Percentiles rank a stretch among this genome's conserved stretches.
Evolutionary conservation across 2,113 vertebrate genomes (phyloP).

Genomic region (Hippocampus abdominalis): DNA sequence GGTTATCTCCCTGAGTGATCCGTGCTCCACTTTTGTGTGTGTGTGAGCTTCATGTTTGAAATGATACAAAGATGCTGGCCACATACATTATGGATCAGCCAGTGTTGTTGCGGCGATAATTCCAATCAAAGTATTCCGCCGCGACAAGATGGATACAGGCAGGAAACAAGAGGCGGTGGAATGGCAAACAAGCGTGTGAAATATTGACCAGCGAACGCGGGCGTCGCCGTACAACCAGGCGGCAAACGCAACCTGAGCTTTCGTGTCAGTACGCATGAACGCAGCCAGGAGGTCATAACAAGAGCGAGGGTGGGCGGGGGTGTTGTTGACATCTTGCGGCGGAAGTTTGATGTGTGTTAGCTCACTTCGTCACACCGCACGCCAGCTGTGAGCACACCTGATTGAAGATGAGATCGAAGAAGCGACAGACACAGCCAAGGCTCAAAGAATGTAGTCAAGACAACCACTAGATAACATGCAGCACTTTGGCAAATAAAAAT

Average conservation of each 20-base stretch:
- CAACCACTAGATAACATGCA: no score
- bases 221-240: not conserved
- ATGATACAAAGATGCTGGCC: conserved; percentile 64
- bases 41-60: conserved; percentile 68
- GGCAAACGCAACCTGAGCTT: conserved; percentile 19
- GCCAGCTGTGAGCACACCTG: not conserved
- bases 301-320: conserved; percentile 22
- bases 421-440: no score
- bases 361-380: not conserved
- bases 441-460: no score
- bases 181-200: conserved; percentile 37
- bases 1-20: no score
- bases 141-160: conserved; percentile 11
- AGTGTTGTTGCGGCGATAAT: conserved; percentile 58
- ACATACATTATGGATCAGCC: conserved; percentile 70
- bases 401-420: not conserved
- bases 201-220: conserved; percentile 38
- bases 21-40: conserved; percentile 33
- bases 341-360: conserved; percentile 36
- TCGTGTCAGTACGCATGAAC: conserved; percentile 15
- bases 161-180: conserved; percentile 40
- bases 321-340: conserved; percentile 16
- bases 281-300: conserved; percentile 29
- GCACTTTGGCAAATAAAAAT: no score
- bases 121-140: conserved; percentile 62